Conservation (phyloP, 2,888 invertebrate genomes). For the Glomeris marginata region DNA sequence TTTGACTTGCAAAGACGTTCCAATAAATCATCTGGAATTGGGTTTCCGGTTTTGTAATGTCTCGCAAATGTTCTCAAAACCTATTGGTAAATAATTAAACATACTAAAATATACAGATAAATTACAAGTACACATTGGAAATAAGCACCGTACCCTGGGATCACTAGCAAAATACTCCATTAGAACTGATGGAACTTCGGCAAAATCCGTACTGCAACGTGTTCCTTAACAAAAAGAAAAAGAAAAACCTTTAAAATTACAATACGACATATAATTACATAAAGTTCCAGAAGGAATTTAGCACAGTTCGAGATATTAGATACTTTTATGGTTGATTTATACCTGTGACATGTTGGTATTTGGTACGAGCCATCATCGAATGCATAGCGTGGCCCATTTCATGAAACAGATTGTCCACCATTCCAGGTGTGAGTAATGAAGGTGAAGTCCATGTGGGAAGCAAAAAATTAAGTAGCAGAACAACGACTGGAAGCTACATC, state of each 20-base stretch:
- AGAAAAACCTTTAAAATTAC: not conserved
- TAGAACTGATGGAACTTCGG: constrained; percentile 95
- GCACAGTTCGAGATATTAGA: not conserved
- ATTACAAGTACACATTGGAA: too few relatives aligned
- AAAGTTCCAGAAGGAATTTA: not conserved
- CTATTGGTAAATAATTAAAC: constrained; percentile 30
- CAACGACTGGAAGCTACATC: constrained; percentile 67
- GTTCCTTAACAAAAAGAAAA: constrained; percentile 47
- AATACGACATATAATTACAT: not conserved
- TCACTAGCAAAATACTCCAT: constrained; percentile 96
- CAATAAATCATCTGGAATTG: constrained; percentile 63
- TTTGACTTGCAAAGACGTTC: constrained; percentile 69
- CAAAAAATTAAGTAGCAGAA: constrained; percentile 76
- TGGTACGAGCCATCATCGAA: constrained; percentile 90
- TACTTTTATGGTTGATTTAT: too few relatives aligned
- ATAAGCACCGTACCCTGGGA: constrained; percentile 42
- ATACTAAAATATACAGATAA: not conserved
- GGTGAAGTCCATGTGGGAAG: constrained; percentile 58
- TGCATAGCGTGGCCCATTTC: constrained; percentile 99
- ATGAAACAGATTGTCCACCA: constrained; percentile 93
- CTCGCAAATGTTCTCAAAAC: constrained; percentile 71
- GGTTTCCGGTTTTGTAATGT: constrained; percentile 77
- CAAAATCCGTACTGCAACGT: constrained; percentile 91
- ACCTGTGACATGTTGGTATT: constrained; percentile 85
- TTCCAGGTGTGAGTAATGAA: constrained; percentile 61